Evolutionary conservation across 2,797 vertebrate species (phyloP), one percentile per base, ranked within the genome.

Genomic region (Rhinogobio ventralis): DNA sequence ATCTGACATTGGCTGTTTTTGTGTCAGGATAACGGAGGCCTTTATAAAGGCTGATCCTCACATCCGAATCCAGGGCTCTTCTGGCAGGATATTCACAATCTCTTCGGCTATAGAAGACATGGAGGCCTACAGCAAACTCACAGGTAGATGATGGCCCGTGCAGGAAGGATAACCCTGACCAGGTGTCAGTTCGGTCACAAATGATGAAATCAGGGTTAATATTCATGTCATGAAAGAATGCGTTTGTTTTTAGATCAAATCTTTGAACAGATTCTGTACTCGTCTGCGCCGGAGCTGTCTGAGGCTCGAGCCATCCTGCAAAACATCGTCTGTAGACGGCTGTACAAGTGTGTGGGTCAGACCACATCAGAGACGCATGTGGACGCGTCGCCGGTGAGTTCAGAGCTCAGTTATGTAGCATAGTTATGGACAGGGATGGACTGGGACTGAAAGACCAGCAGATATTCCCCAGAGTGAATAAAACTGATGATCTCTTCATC

Each of bases 51-150:
- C 98, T 75, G 96, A 99, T 87, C 74, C 88, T 3, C 84, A 95
- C 88, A 93, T 99, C 55, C 11, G 91, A 88, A 94, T 98, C 67
- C 79, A 88, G 88, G 98, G 97, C 46, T 90, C 94, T 2, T n/a
- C 7, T 3, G 95, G 95, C 4, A 93, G 85, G 80, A 85, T 66
- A 11, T 98, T 92, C 91, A 92, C 1, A 0, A 95, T 99, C 68
- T 99, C 98, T 76, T 94, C 91, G 66, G 95, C 97, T 30, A 96
- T 99, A 62, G 95, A 98, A 13, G 97, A 99, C 92, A 99, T 99
- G 98, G 96, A 95, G 93, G 98, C 97, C 72, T 99, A 98, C 92
- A 95, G 95, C 77, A 99, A 98, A 86, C 93, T 99, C 4, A 99
- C 98, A 88, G 98, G 98, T 99, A 84, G 25, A 10, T 11, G 33